phyloP scores from a whole-genome alignment of 2,113 vertebrate genomes.

The Phainopepla nitens region DNA sequence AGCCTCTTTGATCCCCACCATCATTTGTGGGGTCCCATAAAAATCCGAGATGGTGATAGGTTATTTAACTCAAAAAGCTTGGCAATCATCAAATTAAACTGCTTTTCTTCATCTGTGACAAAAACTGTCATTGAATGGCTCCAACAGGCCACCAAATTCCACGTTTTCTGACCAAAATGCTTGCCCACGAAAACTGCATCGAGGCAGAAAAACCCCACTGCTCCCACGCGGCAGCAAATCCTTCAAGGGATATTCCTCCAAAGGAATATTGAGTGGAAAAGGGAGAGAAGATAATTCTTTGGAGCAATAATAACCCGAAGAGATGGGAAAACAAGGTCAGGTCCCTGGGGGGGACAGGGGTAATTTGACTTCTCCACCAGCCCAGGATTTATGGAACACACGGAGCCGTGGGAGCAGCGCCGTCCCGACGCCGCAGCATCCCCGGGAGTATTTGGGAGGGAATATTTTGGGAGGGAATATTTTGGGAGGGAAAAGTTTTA shows the following conservation, averaged over 20 bases:
- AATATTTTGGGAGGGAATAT: neutral
- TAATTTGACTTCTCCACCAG: neutral
- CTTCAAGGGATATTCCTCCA: neutral
- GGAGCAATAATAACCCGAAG: neutral
- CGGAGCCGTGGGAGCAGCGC: neutral
- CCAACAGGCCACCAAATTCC: neutral
- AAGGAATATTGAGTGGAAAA: neutral
- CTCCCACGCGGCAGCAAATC: neutral
- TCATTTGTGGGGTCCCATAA: neutral
- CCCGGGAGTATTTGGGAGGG: neutral
- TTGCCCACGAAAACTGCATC: neutral
- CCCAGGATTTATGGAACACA: neutral
- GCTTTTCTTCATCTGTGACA: neutral
- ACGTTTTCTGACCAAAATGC: neutral
- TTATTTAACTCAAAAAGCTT: neutral
- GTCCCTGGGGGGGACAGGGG: neutral
- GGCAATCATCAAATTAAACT: neutral
- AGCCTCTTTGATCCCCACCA: neutral
- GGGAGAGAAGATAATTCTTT: neutral
- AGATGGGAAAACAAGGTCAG: neutral
- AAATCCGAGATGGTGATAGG: neutral
- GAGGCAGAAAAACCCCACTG: neutral
- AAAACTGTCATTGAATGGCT: fast-evolving
- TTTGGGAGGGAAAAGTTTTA: neutral
- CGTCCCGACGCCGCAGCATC: fast-evolving